These are phyloP conservation scores for Toxostoma redivivum DNA, from an alignment of 2,113 vertebrate genomes.

Conservation along the genomic window DNA sequence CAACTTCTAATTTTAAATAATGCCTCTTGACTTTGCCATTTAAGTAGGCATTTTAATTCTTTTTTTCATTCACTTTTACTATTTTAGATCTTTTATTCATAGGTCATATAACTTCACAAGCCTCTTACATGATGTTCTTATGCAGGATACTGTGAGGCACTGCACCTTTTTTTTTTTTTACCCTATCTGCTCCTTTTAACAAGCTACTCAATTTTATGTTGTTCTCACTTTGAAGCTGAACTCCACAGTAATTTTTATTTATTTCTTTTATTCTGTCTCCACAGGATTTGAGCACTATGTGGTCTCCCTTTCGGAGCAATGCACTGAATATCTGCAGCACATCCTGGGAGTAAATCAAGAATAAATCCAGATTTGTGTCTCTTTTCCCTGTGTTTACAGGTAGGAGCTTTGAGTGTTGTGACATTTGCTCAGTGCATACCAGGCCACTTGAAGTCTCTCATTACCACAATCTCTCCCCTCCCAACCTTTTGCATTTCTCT, in stretches of 20 bases:
- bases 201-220: neutral
- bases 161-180: neutral
- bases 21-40: neutral
- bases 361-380: neutral
- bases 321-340: neutral
- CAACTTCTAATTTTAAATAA: neutral
- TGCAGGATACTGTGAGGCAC: neutral
- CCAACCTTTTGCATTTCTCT: neutral
- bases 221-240: neutral
- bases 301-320: rapidly evolving
- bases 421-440: rapidly evolving
- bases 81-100: neutral
- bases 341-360: neutral
- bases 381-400: neutral
- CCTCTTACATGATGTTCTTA: neutral
- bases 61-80: neutral
- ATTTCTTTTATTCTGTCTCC: neutral
- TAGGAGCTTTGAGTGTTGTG: neutral
- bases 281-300: neutral
- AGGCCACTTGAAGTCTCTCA: neutral
- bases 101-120: neutral
- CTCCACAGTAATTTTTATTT: neutral
- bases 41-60: neutral
- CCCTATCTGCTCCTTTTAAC: neutral
- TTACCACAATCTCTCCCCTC: neutral